A percentile compares a stretch with the other conserved stretches of the same genome.
Conservation (phyloP, 2,888 invertebrate genomes). For the Pollenia amentaria region DNA sequence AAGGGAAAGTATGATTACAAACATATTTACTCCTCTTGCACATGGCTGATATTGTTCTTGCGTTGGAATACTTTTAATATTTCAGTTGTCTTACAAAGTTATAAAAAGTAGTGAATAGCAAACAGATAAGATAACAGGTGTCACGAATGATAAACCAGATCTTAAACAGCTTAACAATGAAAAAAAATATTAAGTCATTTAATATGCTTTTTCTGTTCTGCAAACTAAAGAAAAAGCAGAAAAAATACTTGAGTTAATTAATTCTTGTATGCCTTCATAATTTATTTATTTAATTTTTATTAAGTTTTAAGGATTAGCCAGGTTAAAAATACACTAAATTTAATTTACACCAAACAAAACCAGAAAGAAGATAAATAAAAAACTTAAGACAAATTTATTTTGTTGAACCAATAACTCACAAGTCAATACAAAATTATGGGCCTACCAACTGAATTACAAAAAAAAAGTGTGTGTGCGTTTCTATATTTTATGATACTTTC, state of each 20-base stretch:
- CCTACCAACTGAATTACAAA: slow-evolving; percentile 17
- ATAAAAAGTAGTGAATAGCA: neutral
- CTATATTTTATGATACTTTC: slow-evolving; percentile 48
- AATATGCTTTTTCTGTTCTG: neutral
- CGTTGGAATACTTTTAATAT: slow-evolving; percentile 12
- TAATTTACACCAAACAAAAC: slow-evolving; percentile 42
- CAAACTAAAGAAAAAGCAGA: neutral
- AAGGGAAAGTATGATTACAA: neutral
- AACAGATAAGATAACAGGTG: slow-evolving; percentile 40
- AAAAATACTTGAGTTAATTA: slow-evolving; percentile 1
- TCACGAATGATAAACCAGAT: slow-evolving; percentile 40
- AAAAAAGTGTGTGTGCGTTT: slow-evolving; percentile 21
- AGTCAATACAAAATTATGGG: slow-evolving; percentile 67
- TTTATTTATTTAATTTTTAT: slow-evolving; percentile 41
- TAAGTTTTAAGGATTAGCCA: slow-evolving; percentile 60
- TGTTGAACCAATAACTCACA: slow-evolving; percentile 64
- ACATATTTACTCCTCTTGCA: too few relatives aligned
- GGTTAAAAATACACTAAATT: slow-evolving; percentile 66
- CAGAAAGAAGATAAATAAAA: slow-evolving; percentile 53
- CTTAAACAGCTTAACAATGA: slow-evolving; percentile 2
- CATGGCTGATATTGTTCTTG: too few relatives aligned
- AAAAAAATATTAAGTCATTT: slow-evolving; percentile 3
- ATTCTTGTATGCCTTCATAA: neutral
- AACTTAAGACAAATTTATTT: slow-evolving; percentile 69
- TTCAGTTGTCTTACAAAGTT: neutral